Evolutionary conservation across 2,888 invertebrate genomes (phyloP).

Genomic region (Dryocosmus kuriphilus): DNA sequence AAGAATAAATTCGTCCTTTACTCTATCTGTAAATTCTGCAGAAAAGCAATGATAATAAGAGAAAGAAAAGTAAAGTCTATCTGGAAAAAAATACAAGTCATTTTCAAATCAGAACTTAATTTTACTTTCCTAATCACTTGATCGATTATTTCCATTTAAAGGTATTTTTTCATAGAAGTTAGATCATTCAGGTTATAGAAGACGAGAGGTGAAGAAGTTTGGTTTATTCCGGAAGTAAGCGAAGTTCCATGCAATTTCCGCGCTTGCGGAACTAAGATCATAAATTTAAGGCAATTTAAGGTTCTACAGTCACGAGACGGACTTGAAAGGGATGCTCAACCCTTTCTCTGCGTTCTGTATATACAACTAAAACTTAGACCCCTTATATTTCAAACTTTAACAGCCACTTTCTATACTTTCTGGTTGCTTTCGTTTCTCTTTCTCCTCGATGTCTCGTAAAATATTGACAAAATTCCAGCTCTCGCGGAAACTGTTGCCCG

Average conservation of each 20-base stretch:
- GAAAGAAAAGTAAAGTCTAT: too few relatives aligned
- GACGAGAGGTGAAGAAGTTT: constrained; percentile 1
- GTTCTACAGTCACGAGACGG: constrained; percentile 23
- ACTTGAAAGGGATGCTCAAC: not conserved
- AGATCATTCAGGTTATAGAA: not conserved
- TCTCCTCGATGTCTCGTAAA: constrained; percentile 10
- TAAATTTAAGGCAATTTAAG: constrained; percentile 35
- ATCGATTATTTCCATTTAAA: too few relatives aligned
- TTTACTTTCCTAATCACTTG: too few relatives aligned
- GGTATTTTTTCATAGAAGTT: not conserved
- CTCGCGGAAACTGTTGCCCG: constrained; percentile 5
- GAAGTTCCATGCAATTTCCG: constrained; percentile 37
- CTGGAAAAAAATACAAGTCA: too few relatives aligned
- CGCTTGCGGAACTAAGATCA: constrained; percentile 32
- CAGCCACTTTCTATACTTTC: constrained; percentile 6
- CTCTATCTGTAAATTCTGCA: too few relatives aligned
- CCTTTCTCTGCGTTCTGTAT: not conserved
- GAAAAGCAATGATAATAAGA: not conserved
- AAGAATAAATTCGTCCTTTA: too few relatives aligned
- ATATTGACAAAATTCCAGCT: constrained; percentile 25
- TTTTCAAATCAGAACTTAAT: too few relatives aligned
- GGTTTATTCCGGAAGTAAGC: constrained; percentile 24
- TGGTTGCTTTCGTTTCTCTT: constrained; percentile 21
- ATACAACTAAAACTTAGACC: not conserved
- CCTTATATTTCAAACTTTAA: not conserved